A percentile compares a stretch with the other conserved stretches of the same genome.
phyloP scores from a whole-genome alignment of 2,888 invertebrate species.

The Agriopis marginaria region DNA sequence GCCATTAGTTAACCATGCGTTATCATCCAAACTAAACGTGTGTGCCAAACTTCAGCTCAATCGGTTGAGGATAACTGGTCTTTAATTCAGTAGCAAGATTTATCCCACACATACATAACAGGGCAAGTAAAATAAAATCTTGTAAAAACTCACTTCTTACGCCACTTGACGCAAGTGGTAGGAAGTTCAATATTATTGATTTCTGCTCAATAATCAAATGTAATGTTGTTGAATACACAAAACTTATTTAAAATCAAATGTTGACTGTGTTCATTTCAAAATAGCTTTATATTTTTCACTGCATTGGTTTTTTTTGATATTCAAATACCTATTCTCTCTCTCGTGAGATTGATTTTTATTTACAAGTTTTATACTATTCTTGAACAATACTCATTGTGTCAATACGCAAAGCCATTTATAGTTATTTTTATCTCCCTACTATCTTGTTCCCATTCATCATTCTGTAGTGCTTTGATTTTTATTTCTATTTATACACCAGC shows the following conservation, averaged over 20 bases:
- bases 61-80: no score
- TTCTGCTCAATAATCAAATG: conserved; percentile 40
- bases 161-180: conserved; percentile 62
- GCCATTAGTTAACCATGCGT: no score
- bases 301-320: neutral
- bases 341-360: neutral
- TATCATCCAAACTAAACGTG: no score
- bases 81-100: no score
- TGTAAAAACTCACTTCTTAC: conserved; percentile 25
- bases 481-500: conserved; percentile 53
- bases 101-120: no score
- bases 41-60: no score
- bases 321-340: neutral
- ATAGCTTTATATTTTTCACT: neutral
- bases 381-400: conserved; percentile 1
- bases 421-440: conserved; percentile 55
- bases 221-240: neutral
- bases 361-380: neutral
- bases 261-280: neutral
- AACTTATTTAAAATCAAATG: neutral
- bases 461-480: conserved; percentile 51
- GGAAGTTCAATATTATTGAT: conserved; percentile 61
- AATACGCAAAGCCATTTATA: conserved; percentile 37
- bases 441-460: conserved; percentile 61
- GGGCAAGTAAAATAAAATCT: no score